Evolutionary conservation across 1,140 invertebrate species (phyloP).

Genomic region (Neuroterus valhalla): DNA sequence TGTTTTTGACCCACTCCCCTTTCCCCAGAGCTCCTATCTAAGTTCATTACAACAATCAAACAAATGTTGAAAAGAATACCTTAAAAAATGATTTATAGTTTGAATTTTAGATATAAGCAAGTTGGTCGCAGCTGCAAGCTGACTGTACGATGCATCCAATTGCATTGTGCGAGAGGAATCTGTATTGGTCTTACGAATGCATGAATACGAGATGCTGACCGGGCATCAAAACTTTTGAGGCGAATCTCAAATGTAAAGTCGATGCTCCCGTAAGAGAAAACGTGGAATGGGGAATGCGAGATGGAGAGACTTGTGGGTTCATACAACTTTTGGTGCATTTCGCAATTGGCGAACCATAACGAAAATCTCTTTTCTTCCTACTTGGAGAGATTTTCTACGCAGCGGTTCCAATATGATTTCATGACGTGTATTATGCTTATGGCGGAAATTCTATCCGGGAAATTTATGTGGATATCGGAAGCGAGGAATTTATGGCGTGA

Average conservation of each 20-base stretch:
- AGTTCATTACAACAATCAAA: too few relatives aligned
- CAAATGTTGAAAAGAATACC: too few relatives aligned
- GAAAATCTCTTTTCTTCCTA: conserved; percentile 43
- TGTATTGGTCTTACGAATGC: conserved; percentile 64
- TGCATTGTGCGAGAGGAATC: conserved; percentile 62
- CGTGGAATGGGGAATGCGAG: background rate
- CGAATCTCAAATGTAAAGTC: conserved; percentile 24
- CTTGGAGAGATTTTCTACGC: conserved; percentile 12
- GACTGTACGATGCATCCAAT: conserved; percentile 37
- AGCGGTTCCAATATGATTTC: conserved; percentile 25
- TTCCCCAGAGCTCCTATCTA: too few relatives aligned
- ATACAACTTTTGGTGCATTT: conserved; percentile 33
- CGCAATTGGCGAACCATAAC: conserved; percentile 56
- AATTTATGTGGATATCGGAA: conserved; percentile 25
- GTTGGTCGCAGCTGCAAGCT: conserved; percentile 38
- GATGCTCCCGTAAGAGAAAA: conserved; percentile 17
- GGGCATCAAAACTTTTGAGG: conserved; percentile 55
- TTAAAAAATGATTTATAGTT: too few relatives aligned
- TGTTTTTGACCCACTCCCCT: too few relatives aligned
- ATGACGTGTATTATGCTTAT: conserved; percentile 29
- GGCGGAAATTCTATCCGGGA: conserved; percentile 5
- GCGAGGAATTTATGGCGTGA: conserved; percentile 14
- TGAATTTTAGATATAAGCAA: conserved; percentile 31
- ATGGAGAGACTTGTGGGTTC: background rate
- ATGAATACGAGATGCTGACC: conserved; percentile 63